Evolutionary conservation across 2,113 vertebrate species (phyloP), one percentile per base, ranked within the genome.

Genomic region (Epinephelus moara): DNA sequence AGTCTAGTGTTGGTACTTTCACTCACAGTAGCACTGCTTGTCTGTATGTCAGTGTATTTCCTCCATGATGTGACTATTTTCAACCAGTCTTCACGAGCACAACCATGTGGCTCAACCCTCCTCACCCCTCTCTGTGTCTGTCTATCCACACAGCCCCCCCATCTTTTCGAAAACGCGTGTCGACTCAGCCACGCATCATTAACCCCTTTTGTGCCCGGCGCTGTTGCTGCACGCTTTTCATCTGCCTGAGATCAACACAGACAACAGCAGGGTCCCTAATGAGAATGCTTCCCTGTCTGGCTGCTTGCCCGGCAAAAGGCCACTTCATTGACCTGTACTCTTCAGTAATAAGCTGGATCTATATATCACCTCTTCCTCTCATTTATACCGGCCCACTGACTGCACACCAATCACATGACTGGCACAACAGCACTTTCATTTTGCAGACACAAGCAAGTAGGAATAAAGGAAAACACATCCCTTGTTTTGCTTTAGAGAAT

Each of bases 141-240:
- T 75, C 30, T 76, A 3, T 75, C 49, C 27, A 14, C 45, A 6
- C 66, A 25, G 50, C 63, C n/a, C 79, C 68, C 60, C 52, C 52
- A 61, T 61, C 78, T 78, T 78, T 75, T 27, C 1, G 12, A 45
- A 53, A 75, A 87, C 88, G 47, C 33, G 66, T 88, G 90, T 90
- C 84, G 47, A 78, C 88, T 86, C 78, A 64, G 77, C 72, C 49
- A 87, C 47, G 85, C 91, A 71, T 59, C 90, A 91, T 94, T 92
- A 90, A 89, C 73, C 83, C 45, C 85, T 88, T 92, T 91, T 90
- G 85, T 89, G 76, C 60, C 64, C 3, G 71, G n/a, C 30, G 75
- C 55, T 80, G 79, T 80, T 71, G 85, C 84, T 82, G 85, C 92
- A 89, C 79, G 74, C 77, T 85, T 83, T 81, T 84, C 75, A 68